A percentile compares a stretch with the other conserved stretches of the same genome.
phyloP scores from a whole-genome alignment of 2,113 vertebrate genomes.

The Verasper variegatus region DNA sequence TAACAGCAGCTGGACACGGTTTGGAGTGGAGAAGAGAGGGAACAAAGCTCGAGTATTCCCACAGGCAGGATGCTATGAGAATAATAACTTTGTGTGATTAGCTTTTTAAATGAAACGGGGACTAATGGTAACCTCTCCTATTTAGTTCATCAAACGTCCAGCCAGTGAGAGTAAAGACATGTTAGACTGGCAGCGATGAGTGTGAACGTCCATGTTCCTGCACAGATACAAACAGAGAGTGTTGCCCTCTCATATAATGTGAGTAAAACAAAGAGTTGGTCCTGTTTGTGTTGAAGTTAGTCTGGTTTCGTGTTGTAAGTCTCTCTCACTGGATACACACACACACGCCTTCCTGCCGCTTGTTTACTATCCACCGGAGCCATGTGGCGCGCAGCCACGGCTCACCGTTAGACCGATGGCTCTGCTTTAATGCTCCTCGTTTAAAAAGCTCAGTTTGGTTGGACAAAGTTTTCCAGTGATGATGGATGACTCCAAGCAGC shows the following conservation, averaged over 20 bases:
- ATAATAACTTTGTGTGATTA: background rate
- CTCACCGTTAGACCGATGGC: background rate
- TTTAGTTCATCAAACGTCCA: background rate
- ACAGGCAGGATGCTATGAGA: background rate
- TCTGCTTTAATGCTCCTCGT: background rate
- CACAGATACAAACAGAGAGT: no score
- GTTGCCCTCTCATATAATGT: no score
- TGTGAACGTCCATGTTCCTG: background rate
- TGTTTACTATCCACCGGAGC: background rate
- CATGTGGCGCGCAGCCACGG: background rate
- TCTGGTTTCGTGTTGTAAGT: background rate
- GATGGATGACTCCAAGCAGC: slow-evolving; percentile 78
- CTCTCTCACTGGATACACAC: background rate
- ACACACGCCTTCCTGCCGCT: background rate
- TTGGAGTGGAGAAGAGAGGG: slow-evolving; percentile 14
- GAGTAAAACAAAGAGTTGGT: no score
- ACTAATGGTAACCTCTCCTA: background rate
- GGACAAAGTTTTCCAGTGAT: background rate
- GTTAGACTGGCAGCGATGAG: background rate
- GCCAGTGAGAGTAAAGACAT: background rate
- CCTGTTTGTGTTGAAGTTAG: no score
- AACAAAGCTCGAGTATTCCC: slow-evolving; percentile 52
- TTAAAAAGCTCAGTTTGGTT: background rate
- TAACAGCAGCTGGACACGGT: slow-evolving; percentile 10
- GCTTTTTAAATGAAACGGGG: background rate